phyloP scores from a whole-genome alignment of 2,888 invertebrate genomes.

The Hololepta plana region DNA sequence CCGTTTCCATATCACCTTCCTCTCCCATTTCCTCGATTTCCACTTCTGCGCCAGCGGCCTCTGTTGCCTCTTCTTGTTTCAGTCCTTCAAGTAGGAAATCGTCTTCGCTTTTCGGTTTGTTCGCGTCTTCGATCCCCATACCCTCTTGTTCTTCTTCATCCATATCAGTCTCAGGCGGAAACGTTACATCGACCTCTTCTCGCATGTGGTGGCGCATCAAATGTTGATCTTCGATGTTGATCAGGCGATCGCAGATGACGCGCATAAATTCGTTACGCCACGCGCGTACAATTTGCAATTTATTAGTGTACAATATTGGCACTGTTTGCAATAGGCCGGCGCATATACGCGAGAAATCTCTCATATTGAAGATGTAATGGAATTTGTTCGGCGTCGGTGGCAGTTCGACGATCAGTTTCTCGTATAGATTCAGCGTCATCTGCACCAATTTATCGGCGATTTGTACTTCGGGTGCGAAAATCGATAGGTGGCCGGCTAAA shows the following conservation, averaged over 20 bases:
- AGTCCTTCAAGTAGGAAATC: conserved; percentile 12
- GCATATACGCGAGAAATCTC: conserved; percentile 69
- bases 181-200: conserved; percentile 37
- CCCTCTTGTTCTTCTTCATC: conserved; percentile 14
- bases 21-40: conserved; percentile 15
- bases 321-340: conserved; percentile 65
- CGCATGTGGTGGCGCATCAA: conserved; percentile 41
- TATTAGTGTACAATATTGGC: conserved; percentile 46
- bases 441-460: conserved; percentile 49
- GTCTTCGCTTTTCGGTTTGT: conserved; percentile 8
- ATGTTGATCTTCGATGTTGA: conserved; percentile 45
- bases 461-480: conserved; percentile 49
- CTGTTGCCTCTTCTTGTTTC: conserved; percentile 9
- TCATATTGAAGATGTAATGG: conserved; percentile 87
- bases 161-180: conserved; percentile 24
- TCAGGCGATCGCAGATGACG: conserved; percentile 75
- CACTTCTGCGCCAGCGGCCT: conserved; percentile 5
- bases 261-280: conserved; percentile 85
- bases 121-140: conserved; percentile 22
- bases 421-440: conserved; percentile 69
- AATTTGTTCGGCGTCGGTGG: conserved; percentile 88
- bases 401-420: conserved; percentile 56
- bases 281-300: conserved; percentile 57
- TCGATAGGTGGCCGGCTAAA: conserved; percentile 53
- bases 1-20: conserved; percentile 25